A percentile compares a stretch with the other conserved stretches of the same genome.
These are phyloP conservation scores for Micrasema minimum DNA, from an alignment of 1,140 invertebrate species.

Conservation along the genomic window DNA sequence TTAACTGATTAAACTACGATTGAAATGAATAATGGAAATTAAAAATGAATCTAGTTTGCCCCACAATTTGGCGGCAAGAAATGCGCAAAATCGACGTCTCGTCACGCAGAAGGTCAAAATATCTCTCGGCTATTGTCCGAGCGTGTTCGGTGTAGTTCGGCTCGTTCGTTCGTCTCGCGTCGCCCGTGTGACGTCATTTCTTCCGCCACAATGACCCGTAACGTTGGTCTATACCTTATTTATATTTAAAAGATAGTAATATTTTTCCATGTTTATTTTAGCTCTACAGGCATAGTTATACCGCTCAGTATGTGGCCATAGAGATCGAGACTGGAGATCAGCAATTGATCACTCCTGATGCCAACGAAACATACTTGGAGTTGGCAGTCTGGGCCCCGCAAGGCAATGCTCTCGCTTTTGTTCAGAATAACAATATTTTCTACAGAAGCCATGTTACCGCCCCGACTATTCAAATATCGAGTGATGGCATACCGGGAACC, in stretches of 20 bases:
- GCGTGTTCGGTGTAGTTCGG: too few relatives aligned
- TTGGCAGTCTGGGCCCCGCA: slow-evolving; percentile 78
- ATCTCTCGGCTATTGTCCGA: too few relatives aligned
- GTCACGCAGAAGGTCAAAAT: too few relatives aligned
- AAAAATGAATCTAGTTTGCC: too few relatives aligned
- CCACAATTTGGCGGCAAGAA: too few relatives aligned
- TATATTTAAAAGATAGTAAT: not conserved
- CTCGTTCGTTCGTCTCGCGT: too few relatives aligned
- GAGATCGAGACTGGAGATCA: slow-evolving; percentile 59
- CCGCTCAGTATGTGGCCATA: slow-evolving; percentile 66
- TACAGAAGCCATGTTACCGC: slow-evolving; percentile 70
- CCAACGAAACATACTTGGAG: slow-evolving; percentile 68
- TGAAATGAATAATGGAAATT: too few relatives aligned
- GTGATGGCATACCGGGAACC: slow-evolving; percentile 68
- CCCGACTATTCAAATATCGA: slow-evolving; percentile 67
- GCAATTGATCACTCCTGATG: slow-evolving; percentile 52
- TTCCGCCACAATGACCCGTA: too few relatives aligned
- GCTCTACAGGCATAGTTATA: slow-evolving; percentile 66
- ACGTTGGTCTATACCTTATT: too few relatives aligned
- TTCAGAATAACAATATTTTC: slow-evolving; percentile 83
- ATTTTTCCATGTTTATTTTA: slow-evolving; percentile 55
- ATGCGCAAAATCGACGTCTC: too few relatives aligned
- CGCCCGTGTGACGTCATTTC: too few relatives aligned
- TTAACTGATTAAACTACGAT: too few relatives aligned
- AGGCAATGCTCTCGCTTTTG: slow-evolving; percentile 78